Conservation (phyloP, 2,797 vertebrate species). For the Podargus strigoides region DNA sequence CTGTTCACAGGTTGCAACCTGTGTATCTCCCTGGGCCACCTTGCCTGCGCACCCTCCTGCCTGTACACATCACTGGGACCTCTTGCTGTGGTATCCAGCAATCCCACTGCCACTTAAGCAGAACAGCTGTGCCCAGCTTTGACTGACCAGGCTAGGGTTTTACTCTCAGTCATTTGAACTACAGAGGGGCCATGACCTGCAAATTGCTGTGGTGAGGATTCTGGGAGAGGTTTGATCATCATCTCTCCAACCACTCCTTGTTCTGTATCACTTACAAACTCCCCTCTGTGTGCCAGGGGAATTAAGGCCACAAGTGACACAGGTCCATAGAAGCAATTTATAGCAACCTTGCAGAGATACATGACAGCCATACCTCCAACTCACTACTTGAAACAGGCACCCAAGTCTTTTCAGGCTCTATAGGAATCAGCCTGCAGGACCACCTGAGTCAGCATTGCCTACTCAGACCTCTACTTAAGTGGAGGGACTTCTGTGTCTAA, state of each 20-base stretch:
- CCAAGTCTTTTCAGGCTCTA: background rate
- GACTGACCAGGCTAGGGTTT: background rate
- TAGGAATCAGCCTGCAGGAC: background rate
- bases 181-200: background rate
- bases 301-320: background rate
- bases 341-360: background rate
- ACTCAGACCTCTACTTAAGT: rapidly evolving
- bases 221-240: background rate
- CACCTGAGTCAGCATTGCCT: background rate
- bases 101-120: background rate
- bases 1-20: background rate
- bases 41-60: background rate
- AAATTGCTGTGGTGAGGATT: background rate
- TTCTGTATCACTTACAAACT: background rate
- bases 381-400: background rate
- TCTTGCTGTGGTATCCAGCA: background rate
- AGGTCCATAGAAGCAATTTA: background rate
- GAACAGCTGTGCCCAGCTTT: background rate
- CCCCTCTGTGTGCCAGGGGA: background rate
- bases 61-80: background rate
- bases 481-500: background rate
- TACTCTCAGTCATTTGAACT: background rate
- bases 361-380: background rate
- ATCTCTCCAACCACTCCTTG: background rate
- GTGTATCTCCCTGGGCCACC: background rate